Conservation (phyloP, 2,888 invertebrate genomes). For the Trichopoda pennipes region DNA sequence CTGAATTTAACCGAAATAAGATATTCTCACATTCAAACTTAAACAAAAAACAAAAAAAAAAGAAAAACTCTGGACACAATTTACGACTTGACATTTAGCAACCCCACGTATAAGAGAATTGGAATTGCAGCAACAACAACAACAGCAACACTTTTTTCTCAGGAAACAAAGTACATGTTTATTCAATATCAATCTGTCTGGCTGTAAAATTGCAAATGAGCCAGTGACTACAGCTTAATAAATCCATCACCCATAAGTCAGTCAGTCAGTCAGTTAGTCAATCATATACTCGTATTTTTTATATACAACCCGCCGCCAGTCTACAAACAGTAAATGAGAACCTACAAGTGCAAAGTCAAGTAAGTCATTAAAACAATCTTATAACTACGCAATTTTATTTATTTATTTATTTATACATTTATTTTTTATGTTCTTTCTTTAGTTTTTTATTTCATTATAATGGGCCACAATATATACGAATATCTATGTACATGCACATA, state of each 20-base stretch:
- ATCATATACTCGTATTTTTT: not conserved
- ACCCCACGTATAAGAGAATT: constrained; percentile 2
- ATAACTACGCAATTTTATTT: constrained; percentile 61
- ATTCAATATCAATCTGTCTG: constrained; percentile 33
- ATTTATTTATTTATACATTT: constrained; percentile 31
- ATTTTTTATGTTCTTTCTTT: constrained; percentile 6
- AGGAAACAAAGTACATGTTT: constrained; percentile 26
- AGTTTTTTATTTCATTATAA: not conserved
- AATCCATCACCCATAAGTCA: constrained; percentile 28
- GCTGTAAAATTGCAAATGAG: not conserved
- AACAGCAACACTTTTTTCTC: constrained; percentile 27
- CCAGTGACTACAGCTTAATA: constrained; percentile 9
- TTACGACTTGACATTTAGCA: constrained; percentile 8
- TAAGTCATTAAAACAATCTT: constrained; percentile 55
- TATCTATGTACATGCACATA: too few relatives aligned
- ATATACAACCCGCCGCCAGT: constrained; percentile 23
- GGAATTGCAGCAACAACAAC: constrained; percentile 6
- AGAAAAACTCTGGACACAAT: not conserved
- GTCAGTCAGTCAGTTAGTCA: constrained; percentile 32
- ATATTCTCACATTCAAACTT: not conserved
- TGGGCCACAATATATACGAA: constrained; percentile 10
- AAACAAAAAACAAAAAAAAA: too few relatives aligned
- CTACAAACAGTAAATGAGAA: constrained; percentile 41
- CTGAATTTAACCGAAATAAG: not conserved
- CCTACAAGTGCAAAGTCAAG: constrained; percentile 66